Conservation (phyloP, 2,113 vertebrate species). For the Mola mola region DNA sequence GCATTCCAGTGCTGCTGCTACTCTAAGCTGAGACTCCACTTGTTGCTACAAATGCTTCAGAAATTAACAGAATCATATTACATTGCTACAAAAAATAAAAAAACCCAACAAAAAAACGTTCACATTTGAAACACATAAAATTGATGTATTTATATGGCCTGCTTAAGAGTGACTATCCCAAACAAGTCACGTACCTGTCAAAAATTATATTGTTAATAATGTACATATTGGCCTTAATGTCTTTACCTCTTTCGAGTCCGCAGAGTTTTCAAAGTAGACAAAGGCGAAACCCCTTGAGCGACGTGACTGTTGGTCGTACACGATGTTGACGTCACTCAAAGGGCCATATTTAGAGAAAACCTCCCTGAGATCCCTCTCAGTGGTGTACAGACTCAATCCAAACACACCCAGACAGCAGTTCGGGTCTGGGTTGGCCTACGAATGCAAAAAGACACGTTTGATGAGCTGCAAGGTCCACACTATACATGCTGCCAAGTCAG, state of each 20-base stretch:
- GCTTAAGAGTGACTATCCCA: too few relatives aligned
- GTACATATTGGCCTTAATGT: background rate
- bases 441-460: background rate
- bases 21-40: too few relatives aligned
- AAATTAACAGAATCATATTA: too few relatives aligned
- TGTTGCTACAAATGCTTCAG: too few relatives aligned
- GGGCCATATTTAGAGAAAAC: slow-evolving; percentile 95
- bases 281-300: slow-evolving; percentile 96
- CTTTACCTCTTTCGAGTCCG: slow-evolving; percentile 93
- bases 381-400: slow-evolving; percentile 96
- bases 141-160: too few relatives aligned
- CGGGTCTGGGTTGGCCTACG: slow-evolving; percentile 93
- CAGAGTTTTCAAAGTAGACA: slow-evolving; percentile 94
- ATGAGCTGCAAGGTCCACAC: too few relatives aligned
- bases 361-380: slow-evolving; percentile 93
- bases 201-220: background rate
- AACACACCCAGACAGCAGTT: slow-evolving; percentile 95
- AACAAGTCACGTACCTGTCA: background rate
- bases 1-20: too few relatives aligned
- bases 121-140: too few relatives aligned
- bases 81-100: too few relatives aligned
- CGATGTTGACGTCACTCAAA: slow-evolving; percentile 91
- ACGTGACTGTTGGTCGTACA: slow-evolving; percentile 94
- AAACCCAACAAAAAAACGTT: too few relatives aligned
- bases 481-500: too few relatives aligned